A percentile compares a stretch with the other conserved stretches of the same genome.
Conservation (phyloP, 2,113 vertebrate species). For the Girardinichthys multiradiatus region DNA sequence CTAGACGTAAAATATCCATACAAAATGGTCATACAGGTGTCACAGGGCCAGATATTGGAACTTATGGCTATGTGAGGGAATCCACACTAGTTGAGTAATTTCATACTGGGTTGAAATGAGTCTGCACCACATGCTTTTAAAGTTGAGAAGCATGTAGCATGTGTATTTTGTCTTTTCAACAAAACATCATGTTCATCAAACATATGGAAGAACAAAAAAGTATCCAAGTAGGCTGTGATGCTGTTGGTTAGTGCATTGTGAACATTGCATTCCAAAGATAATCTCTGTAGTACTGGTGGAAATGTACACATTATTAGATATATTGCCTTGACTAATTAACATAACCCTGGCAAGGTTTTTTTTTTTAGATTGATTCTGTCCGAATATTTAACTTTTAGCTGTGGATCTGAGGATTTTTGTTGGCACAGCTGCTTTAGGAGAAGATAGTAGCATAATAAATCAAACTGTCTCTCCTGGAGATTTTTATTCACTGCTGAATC, state of each 20-base stretch:
- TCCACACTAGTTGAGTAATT: too few relatives aligned
- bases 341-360: neutral
- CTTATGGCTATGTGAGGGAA: too few relatives aligned
- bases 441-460: neutral
- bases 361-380: neutral
- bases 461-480: conserved; percentile 1
- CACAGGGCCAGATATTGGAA: too few relatives aligned
- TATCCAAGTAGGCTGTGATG: neutral
- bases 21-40: too few relatives aligned
- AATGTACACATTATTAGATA: neutral
- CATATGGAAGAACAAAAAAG: too few relatives aligned
- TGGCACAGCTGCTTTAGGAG: neutral
- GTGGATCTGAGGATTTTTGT: too few relatives aligned
- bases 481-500: conserved; percentile 12
- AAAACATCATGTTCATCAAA: too few relatives aligned
- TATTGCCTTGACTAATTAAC: neutral
- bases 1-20: too few relatives aligned
- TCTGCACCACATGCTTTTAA: too few relatives aligned
- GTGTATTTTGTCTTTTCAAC: too few relatives aligned
- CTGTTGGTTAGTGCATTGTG: neutral
- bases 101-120: too few relatives aligned
- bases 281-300: neutral
- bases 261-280: neutral
- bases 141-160: too few relatives aligned
- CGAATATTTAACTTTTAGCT: neutral